Base-by-base conservation (phyloP, 2,113 vertebrate species). In the Tupaia chinensis region DNA sequence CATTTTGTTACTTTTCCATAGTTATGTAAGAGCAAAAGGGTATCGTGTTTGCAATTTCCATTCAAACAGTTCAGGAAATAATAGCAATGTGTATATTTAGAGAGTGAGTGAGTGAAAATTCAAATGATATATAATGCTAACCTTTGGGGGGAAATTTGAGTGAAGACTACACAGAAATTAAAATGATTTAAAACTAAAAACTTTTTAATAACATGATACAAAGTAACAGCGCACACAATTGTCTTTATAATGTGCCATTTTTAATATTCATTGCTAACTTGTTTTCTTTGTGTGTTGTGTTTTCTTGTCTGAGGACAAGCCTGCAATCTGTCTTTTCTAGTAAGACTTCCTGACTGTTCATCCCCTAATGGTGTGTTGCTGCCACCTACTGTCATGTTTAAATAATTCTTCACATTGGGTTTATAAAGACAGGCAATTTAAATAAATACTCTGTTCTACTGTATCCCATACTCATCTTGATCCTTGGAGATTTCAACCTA, bases 361-460 rank as follows among this genome's bases (percentile, higher is more conserved):
- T 5, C 5, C 9, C 83, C 60, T 27, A 12, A 63, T 20, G 19
- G 74, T 54, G 53, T 80, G 1, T 58, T 97, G 86, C 97, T 96
- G 97, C 96, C 96, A 94, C 86, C 97, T 96, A 91, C 32, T 2
- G 93, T 6, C 91, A 5, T 53, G 29, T 94, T 70, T 80, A 32
- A 88, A 93, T 20, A 77, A 34, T 56, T 82, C 20, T 15, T 25
- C 23, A 60, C 25, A 32, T 1, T 0, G 25, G 12, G 63, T 56
- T 81, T 85, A 17, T 5, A 66, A 1, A 1, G 6, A 25, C 1
- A 58, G 16, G 5, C 22, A 78, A 12, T 61, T 29, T 63, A 56
- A 4, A 14, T 63, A 56, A 4, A 14, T 77, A 60, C 12, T 73
- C 56, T 69, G 69, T 63, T 10, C 73, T 69, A 58, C 1, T 16